A percentile compares a stretch with the other conserved stretches of the same genome.
Conservation (phyloP, 2,888 invertebrate genomes). For the Willowsia nigromaculata region DNA sequence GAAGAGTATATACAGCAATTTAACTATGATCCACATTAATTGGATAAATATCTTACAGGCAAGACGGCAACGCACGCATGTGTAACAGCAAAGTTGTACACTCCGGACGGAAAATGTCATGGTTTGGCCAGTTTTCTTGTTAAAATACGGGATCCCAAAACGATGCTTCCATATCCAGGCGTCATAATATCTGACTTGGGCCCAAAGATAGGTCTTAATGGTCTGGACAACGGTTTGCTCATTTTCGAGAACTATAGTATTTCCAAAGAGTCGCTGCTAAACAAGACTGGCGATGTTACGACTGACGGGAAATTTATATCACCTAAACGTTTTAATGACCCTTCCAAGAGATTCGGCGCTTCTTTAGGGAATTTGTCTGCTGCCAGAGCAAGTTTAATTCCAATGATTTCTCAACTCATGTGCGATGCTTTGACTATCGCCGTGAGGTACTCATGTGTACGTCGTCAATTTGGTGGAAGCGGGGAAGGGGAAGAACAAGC, state of each 20-base stretch:
- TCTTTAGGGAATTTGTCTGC: conserved; percentile 76
- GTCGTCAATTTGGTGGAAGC: conserved; percentile 79
- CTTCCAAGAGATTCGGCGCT: conserved; percentile 88
- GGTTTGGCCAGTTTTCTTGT: conserved; percentile 95
- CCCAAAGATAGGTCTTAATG: conserved; percentile 94
- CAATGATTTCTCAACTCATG: conserved; percentile 71
- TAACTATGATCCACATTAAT: neutral
- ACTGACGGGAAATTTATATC: conserved; percentile 92
- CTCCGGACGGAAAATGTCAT: conserved; percentile 88
- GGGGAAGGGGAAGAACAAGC: conserved; percentile 69
- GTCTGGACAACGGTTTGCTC: conserved; percentile 92
- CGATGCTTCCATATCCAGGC: conserved; percentile 87
- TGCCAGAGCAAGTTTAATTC: conserved; percentile 70
- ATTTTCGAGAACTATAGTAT: conserved; percentile 93
- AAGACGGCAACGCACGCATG: conserved; percentile 92
- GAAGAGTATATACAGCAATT: neutral
- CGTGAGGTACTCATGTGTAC: conserved; percentile 82
- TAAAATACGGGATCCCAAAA: conserved; percentile 88
- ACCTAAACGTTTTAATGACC: conserved; percentile 87
- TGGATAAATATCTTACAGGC: conserved; percentile 82
- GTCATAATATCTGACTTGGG: conserved; percentile 95
- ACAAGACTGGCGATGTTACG: conserved; percentile 93
- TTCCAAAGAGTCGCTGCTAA: conserved; percentile 90
- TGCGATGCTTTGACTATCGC: conserved; percentile 81
- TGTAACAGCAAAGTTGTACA: conserved; percentile 93